Base-by-base conservation (phyloP, 1,140 invertebrate genomes). In the Paracyclopina nana region DNA sequence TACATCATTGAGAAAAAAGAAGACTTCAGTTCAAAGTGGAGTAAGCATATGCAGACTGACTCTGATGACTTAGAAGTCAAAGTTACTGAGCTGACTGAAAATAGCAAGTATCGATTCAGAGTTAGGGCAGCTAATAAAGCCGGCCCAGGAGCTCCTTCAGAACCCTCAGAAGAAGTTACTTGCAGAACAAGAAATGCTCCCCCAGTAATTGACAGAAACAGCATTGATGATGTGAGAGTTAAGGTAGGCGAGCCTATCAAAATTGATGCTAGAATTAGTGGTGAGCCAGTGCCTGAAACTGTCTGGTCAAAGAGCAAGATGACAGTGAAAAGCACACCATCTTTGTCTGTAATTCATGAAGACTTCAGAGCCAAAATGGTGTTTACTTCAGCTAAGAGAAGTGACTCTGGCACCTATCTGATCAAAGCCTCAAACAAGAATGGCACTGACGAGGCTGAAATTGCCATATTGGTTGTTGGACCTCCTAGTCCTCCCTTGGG, bases 61-160 rank as follows among this genome's bases (percentile, higher is more conserved):
- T 72, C 69, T 18, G 69, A 78, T 4, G 69, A 71, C 12, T 79
- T 80, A 0, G 72, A 75, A 55, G 83, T 74, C 29, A 73, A 75
- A 34, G 75, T 91, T 2, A 79, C 77, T 55, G 86, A 87, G 50
- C 66, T 98, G 3, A 82, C 90, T 56, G 90, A 96, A 71, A 91
- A 91, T 40, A 87, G 91, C 61, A 87, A 95, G 63, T 98, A 98
- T 63, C 87, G 97, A 64, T 97, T 97, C 76, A 76, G 92, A n/a
- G 82, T 97, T 2, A 82, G 85, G 58, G 91, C 92, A 27, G 71
- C 91, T 22, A 96, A 96, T 64, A 91, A 91, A 64, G 87, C 85
- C 51, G 90, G 90, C 1, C 77, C 79, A 61, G 87, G 85, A 42
- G 80, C 85, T 58, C 83, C 88, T 0, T 69, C 67, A 55, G 61